Evolutionary conservation across 2,888 invertebrate species (phyloP).

Genomic region (Gandaritis pyraliata): DNA sequence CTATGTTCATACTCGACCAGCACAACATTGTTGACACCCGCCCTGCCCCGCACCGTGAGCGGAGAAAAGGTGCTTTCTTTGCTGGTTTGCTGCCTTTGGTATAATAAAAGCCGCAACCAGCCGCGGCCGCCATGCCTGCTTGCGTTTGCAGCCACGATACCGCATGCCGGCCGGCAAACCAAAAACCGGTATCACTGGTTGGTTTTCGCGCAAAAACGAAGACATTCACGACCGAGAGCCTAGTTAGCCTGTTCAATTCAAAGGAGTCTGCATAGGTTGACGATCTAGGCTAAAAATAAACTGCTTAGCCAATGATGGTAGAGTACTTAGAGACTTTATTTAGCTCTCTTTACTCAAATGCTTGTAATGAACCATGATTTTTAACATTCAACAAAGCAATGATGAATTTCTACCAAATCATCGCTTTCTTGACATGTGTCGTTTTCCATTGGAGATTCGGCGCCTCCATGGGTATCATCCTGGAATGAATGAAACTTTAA

Average conservation of each 20-base stretch:
- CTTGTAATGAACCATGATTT: not conserved
- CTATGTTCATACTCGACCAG: constrained; percentile 71
- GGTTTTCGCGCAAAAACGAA: constrained; percentile 80
- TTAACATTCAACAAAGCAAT: constrained; percentile 61
- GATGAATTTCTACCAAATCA: constrained; percentile 48
- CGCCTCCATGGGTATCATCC: constrained; percentile 37
- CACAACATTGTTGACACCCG: constrained; percentile 64
- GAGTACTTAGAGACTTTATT: too few relatives aligned
- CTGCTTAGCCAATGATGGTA: constrained; percentile 10
- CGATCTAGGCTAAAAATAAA: constrained; percentile 47
- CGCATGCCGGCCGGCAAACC: constrained; percentile 54
- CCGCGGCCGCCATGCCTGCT: constrained; percentile 1
- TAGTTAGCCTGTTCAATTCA: constrained; percentile 47
- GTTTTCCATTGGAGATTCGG: constrained; percentile 36
- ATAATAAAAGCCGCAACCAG: constrained; percentile 29
- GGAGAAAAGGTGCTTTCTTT: not conserved
- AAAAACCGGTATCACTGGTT: constrained; percentile 73
- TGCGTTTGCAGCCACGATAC: not conserved
- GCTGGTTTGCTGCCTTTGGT: not conserved
- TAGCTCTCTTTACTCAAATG: too few relatives aligned
- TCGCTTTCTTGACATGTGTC: constrained; percentile 44
- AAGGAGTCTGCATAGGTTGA: constrained; percentile 35
- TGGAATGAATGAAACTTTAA: constrained; percentile 48
- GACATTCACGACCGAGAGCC: constrained; percentile 53
- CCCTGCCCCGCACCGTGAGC: constrained; percentile 41